A percentile compares a stretch with the other conserved stretches of the same genome.
phyloP scores from a whole-genome alignment of 2,888 invertebrate genomes.

The Ophraella communa region DNA sequence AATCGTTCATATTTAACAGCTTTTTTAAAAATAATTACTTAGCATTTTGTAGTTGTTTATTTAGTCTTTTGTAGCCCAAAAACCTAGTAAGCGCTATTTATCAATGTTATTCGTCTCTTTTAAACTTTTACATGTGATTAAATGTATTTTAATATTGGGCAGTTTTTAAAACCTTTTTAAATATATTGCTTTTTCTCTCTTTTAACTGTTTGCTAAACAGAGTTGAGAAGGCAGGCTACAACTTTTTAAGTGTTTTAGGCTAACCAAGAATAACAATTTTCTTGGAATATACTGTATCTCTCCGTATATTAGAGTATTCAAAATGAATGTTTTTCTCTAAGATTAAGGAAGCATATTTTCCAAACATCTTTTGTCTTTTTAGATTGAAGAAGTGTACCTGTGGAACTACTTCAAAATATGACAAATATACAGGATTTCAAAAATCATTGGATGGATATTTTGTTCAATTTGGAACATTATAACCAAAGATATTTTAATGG shows the following conservation, averaged over 20 bases:
- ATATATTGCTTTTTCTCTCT: conserved; percentile 21
- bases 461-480: background rate
- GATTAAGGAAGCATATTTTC: background rate
- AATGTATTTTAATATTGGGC: background rate
- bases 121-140: background rate
- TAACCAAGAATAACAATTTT: conserved; percentile 3
- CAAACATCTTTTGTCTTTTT: background rate
- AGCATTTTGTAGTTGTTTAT: too few relatives aligned
- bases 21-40: too few relatives aligned
- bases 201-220: conserved; percentile 22
- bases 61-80: background rate
- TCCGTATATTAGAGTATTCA: conserved; percentile 11
- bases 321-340: conserved; percentile 21
- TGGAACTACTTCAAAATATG: background rate
- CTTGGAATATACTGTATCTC: conserved; percentile 1
- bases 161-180: background rate
- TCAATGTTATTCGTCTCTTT: background rate
- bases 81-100: too few relatives aligned
- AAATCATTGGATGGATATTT: background rate
- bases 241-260: conserved; percentile 13
- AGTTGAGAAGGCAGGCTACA: conserved; percentile 17
- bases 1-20: too few relatives aligned
- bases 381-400: background rate
- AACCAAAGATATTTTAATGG: background rate
- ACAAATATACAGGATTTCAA: background rate